Percentiles rank a stretch among this genome's conserved stretches.
Evolutionary conservation across 1,140 invertebrate genomes (phyloP).

Genomic region (Dufourea novaeangliae): DNA sequence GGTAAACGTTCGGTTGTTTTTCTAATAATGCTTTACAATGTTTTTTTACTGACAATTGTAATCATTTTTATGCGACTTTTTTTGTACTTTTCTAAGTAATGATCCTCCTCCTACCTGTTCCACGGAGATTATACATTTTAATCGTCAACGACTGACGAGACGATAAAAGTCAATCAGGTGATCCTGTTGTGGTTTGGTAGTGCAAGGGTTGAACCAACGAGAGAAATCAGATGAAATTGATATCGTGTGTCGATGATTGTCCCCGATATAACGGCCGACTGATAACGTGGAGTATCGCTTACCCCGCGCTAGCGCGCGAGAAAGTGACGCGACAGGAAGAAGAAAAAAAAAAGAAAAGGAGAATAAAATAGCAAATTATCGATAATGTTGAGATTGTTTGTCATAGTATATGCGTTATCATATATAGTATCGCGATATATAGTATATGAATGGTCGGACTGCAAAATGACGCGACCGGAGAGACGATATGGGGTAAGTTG

Average conservation of each 20-base stretch:
- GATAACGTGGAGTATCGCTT: conserved; percentile 37
- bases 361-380: conserved; percentile 55
- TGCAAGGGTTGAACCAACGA: neutral
- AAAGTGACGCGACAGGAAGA: neutral
- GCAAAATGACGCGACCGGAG: conserved; percentile 36
- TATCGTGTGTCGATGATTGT: neutral
- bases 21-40: no score
- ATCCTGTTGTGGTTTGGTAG: neutral
- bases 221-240: neutral
- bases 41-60: neutral
- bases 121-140: no score
- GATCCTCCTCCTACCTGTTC: no score
- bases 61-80: neutral
- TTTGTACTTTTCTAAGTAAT: neutral
- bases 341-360: conserved; percentile 25
- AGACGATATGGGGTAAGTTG: conserved; percentile 14
- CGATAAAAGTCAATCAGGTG: no score
- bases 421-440: conserved; percentile 57
- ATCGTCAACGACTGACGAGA: no score
- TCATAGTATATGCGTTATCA: conserved; percentile 66
- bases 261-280: neutral
- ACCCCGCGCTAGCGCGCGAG: neutral
- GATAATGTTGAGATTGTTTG: conserved; percentile 66
- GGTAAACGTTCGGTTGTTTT: no score
- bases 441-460: conserved; percentile 59